Base-by-base conservation (phyloP, 92 coral and sea anemone genomes). In the Muricea muricata region DNA sequence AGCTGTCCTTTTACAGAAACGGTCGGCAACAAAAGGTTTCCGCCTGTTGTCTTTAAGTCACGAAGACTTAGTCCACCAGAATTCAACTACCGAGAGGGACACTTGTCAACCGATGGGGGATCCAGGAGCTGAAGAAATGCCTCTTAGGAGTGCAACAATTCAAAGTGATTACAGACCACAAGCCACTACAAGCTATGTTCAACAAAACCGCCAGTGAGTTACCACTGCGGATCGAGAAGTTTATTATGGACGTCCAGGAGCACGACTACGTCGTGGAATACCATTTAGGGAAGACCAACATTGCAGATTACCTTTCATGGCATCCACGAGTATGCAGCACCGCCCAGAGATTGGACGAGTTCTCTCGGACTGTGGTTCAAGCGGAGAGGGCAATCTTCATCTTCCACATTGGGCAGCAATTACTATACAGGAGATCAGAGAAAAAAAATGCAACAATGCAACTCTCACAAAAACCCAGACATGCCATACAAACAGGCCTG, bases 41-140 rank as follows among this genome's bases (percentile, higher is more conserved):
- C 45, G 45, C 61, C 61, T 54, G 61, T 54, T 6, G 61, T 68
- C 2, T 68, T 68, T 35, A 68, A 68, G n/a, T 68, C 75, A 1
- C 47, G 45, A 68, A 68, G 42, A n/a, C n/a, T n/a, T n/a, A n/a
- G n/a, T n/a, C n/a, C n/a, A n/a, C n/a, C n/a, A n/a, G n/a, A n/a
- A n/a, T 21, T 39, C 18, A 41, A 71, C 30, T 39, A 41, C 31
- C 56, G 39, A 7, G 20, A 45, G 13, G 42, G 20, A n/a, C 42
- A 71, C 45, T 25, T 68, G 31, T n/a, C 42, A n/a, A n/a, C n/a
- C n/a, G n/a, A n/a, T n/a, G n/a, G n/a, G n/a, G n/a, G n/a, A n/a
- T n/a, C n/a, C n/a, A n/a, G n/a, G n/a, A n/a, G 55, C 45, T 4
- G 52, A 32, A 15, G 78, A 17, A 37, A 29, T 9, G 8, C 25